Evolutionary conservation across 1,140 invertebrate species (phyloP).

Genomic region (Papilio glaucus): DNA sequence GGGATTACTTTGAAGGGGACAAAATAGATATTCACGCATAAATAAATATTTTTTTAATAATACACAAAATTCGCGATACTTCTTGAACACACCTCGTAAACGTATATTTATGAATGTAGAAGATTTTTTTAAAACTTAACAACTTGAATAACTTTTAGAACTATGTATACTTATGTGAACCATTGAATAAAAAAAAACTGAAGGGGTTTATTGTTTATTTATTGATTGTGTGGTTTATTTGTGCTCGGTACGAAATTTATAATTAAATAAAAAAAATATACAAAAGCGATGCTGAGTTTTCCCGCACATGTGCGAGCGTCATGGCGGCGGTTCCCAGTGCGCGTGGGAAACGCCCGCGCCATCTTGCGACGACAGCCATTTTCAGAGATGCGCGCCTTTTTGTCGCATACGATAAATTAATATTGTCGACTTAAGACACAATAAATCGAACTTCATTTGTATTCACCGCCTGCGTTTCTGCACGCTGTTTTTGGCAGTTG

Average conservation of each 20-base stretch:
- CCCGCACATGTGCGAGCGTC: conserved; percentile 66
- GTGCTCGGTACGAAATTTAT: conserved; percentile 49
- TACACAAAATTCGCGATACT: too few species aligned
- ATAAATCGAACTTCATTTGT: conserved; percentile 38
- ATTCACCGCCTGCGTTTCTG: conserved; percentile 26
- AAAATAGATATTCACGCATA: too few species aligned
- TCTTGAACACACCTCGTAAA: too few species aligned
- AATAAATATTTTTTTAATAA: too few species aligned
- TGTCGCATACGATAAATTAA: conserved; percentile 63
- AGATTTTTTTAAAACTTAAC: too few species aligned
- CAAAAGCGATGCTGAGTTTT: conserved; percentile 53
- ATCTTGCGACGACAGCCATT: conserved; percentile 68
- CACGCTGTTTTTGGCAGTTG: conserved; percentile 5
- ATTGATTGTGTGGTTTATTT: conserved; percentile 48
- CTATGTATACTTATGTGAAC: not conserved
- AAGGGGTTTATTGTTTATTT: conserved; percentile 46
- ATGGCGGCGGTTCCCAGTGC: conserved; percentile 64
- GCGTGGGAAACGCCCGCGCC: conserved; percentile 69
- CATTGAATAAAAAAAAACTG: not conserved
- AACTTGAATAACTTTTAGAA: not conserved
- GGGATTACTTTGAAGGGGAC: too few species aligned
- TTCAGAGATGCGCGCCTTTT: conserved; percentile 63
- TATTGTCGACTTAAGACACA: conserved; percentile 45
- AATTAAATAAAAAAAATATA: conserved; percentile 57
- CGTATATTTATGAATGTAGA: too few species aligned